Evolutionary conservation across 2,888 invertebrate species (phyloP), one percentile per base, ranked within the genome.

Genomic region (Plebejus argus): DNA sequence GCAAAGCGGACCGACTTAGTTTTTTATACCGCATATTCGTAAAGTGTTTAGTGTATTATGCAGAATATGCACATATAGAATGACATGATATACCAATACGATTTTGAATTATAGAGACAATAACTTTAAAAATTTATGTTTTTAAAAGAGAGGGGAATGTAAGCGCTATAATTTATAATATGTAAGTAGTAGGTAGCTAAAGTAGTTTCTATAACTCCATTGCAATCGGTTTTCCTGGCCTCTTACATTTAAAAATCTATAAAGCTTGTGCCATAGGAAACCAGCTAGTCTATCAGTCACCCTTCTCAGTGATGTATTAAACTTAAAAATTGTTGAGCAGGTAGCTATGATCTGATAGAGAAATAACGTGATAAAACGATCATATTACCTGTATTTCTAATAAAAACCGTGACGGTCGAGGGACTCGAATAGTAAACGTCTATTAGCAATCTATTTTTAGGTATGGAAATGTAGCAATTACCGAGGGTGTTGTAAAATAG

Each of bases 1-100:
- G 77, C 77, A 77, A 72, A 71, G 39, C 35, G 35, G 71, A 12
- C 56, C 71, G 58, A 72, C 58, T 61, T 45, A 10, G 39, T 77
- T 77, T 72, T 71, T 72, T 45, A 72, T 72, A 28, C 35, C n/a
- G 28, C 15, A n/a, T 28, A 33, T 49, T 35, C 39, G 70, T 39
- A 53, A 49, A n/a, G n/a, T n/a, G n/a, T n/a, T n/a, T n/a, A 39
- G 20, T 74, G 12, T 45, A 23, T 74, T 74, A 45, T 74, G 74
- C 70, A 35, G 12, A 58, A n/a, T 71, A 71, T 45, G 20, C 39
- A 53, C 53, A 53, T 18, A 18, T 53, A 53, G 15, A 53, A 53
- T 53, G 1, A 53, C 18, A 53, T 5, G 18, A 18, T 18, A 18
- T 53, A 15, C 49, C 12, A 49, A 20, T 1, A 53, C n/a, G 0